Conservation (phyloP, 2,888 invertebrate species). For the Osmoderma eremita region DNA sequence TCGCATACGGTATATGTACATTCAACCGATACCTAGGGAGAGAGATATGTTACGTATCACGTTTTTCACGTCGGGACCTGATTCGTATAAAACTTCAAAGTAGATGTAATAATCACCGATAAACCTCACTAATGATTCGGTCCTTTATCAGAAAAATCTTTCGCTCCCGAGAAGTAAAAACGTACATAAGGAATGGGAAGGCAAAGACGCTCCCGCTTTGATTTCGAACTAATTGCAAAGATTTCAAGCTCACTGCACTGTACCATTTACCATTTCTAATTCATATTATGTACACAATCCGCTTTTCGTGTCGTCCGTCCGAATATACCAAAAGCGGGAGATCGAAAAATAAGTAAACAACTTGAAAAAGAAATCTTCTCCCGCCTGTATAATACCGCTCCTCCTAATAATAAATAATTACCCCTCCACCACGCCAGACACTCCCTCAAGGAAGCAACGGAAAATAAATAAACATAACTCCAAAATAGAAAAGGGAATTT, state of each 20-base stretch:
- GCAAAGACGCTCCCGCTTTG: constrained; percentile 58
- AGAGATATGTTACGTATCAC: too few relatives aligned
- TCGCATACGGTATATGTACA: neutral
- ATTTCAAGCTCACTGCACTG: constrained; percentile 63
- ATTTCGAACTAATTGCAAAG: constrained; percentile 63
- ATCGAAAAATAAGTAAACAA: constrained; percentile 53
- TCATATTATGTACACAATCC: constrained; percentile 58
- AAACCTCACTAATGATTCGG: constrained; percentile 64
- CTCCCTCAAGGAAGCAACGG: constrained; percentile 3
- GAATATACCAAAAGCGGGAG: constrained; percentile 47
- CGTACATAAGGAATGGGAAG: constrained; percentile 50
- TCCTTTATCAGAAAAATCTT: constrained; percentile 60
- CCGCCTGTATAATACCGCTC: constrained; percentile 57
- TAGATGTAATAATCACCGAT: constrained; percentile 60
- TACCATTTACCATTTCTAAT: constrained; percentile 59
- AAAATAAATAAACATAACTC: constrained; percentile 19
- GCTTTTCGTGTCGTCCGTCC: constrained; percentile 55
- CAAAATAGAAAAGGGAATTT: neutral
- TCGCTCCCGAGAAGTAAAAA: constrained; percentile 55
- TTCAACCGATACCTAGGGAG: constrained; percentile 11
- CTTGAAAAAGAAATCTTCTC: constrained; percentile 52
- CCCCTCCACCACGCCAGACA: constrained; percentile 46
- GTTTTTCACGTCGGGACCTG: constrained; percentile 5
- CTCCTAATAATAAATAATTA: constrained; percentile 60
- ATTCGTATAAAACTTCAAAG: constrained; percentile 59